Conservation (phyloP, 2,113 vertebrate species). For the Gasterosteus nipponicus region DNA sequence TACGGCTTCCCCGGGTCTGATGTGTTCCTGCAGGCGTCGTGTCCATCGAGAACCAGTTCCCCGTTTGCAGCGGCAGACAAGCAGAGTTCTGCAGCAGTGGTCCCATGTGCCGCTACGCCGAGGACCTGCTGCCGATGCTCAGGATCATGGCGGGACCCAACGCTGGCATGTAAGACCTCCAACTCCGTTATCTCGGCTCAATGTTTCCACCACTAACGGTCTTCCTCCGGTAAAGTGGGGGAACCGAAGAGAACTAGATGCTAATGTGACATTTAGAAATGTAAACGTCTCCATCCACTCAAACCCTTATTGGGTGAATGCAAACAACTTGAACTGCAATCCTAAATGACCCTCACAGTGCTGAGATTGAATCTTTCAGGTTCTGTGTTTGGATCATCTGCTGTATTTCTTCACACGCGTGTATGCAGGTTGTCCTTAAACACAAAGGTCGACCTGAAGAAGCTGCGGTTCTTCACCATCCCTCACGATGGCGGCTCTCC, state of each 20-base stretch:
- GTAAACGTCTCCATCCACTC: too few species aligned
- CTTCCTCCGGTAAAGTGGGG: too few species aligned
- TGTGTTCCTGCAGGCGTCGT: constrained; percentile 82
- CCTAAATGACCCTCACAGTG: background rate
- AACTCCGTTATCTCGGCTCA: background rate
- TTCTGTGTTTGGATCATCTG: background rate
- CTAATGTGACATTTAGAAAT: too few species aligned
- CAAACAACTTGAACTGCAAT: background rate
- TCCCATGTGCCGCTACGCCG: constrained; percentile 92
- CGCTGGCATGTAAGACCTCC: constrained; percentile 74
- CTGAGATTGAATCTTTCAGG: too few species aligned
- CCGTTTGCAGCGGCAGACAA: constrained; percentile 68
- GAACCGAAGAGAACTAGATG: too few species aligned
- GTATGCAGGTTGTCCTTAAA: constrained; percentile 81
- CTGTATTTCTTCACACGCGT: background rate
- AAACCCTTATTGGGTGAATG: too few species aligned
- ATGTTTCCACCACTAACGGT: too few species aligned
- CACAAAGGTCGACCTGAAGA: constrained; percentile 80
- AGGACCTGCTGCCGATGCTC: constrained; percentile 87
- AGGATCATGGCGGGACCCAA: constrained; percentile 90
- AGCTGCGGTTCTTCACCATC: constrained; percentile 84
- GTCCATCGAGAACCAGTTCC: constrained; percentile 84
- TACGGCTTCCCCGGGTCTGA: background rate
- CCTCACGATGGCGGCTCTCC: constrained; percentile 79
- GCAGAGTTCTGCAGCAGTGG: constrained; percentile 80